A percentile compares a stretch with the other conserved stretches of the same genome.
phyloP scores from a whole-genome alignment of 2,888 invertebrate species.

The Synanthedon tipuliformis region DNA sequence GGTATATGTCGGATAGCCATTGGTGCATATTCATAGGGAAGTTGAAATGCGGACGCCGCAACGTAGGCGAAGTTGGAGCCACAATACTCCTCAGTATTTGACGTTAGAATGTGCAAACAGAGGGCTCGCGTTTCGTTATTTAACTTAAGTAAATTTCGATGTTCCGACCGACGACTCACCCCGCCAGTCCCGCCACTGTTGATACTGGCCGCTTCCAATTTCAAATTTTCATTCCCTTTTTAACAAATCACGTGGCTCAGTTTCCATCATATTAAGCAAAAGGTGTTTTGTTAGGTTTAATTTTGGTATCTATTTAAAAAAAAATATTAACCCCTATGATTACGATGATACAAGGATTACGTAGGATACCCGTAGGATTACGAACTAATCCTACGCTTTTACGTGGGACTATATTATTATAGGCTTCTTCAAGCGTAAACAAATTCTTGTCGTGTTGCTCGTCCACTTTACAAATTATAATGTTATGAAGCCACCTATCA shows the following conservation, averaged over 20 bases:
- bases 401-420: no score
- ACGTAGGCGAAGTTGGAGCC: slow-evolving; percentile 34
- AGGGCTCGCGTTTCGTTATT: slow-evolving; percentile 65
- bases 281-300: no score
- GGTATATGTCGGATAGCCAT: slow-evolving; percentile 23
- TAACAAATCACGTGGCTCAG: not conserved
- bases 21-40: slow-evolving; percentile 48
- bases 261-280: no score
- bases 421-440: no score
- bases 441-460: no score
- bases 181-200: slow-evolving; percentile 34
- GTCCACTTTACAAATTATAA: no score
- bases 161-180: slow-evolving; percentile 28
- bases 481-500: no score
- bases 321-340: no score
- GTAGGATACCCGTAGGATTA: no score
- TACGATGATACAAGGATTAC: no score
- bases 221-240: slow-evolving; percentile 17
- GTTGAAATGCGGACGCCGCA: slow-evolving; percentile 36
- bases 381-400: no score
- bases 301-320: no score
- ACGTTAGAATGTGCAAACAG: slow-evolving; percentile 52
- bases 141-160: slow-evolving; percentile 70
- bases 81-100: slow-evolving; percentile 45
- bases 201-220: slow-evolving; percentile 35